Evolutionary conservation across 2,113 vertebrate species (phyloP), one percentile per base, ranked within the genome.

Genomic region (Xiphorhynchus elegans): DNA sequence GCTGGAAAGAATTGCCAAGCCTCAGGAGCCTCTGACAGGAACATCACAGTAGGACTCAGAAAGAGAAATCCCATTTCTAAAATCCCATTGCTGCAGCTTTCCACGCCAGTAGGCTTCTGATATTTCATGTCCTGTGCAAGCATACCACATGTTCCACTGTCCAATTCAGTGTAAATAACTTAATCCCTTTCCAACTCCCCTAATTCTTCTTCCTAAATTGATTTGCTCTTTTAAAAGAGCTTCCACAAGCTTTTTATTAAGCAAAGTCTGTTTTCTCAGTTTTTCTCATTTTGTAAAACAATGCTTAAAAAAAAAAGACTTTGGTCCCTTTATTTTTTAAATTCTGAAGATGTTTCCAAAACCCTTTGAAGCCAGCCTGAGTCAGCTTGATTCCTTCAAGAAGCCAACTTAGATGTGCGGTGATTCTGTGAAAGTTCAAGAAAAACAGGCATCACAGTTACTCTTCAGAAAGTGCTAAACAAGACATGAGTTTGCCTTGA

Each of bases 111-210:
- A 62, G n/a, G 49, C 28, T 85, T 73, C 60, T 49, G 46, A 53
- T 70, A 3, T 20, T 68, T 25, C 6, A 8, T 21, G 23, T 40
- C 69, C 62, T 75, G 11, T 53, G 59, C 58, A 75, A 69, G 53
- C 33, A 76, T 4, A 35, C 17, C 0, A 0, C 21, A 40, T 2
- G 3, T 46, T 73, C 19, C 40, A 49, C 0, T 1, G 33, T 20
- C 35, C 63, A 53, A 15, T 33, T 53, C 44, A 58, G 37, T 3
- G 0, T 33, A 75, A 90, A 26, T 23, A 56, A 77, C 6, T 69
- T 17, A 84, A 18, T 13, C 11, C 9, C 18, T 52, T 87, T 63
- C 35, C 40, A 76, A 4, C 4, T 56, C 26, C 31, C 1, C 1
- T 33, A 79, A 60, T 29, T 80, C 24, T 76, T 85, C 72, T 28